Conservation (phyloP, 2,113 vertebrate species). For the Neogale vison region DNA sequence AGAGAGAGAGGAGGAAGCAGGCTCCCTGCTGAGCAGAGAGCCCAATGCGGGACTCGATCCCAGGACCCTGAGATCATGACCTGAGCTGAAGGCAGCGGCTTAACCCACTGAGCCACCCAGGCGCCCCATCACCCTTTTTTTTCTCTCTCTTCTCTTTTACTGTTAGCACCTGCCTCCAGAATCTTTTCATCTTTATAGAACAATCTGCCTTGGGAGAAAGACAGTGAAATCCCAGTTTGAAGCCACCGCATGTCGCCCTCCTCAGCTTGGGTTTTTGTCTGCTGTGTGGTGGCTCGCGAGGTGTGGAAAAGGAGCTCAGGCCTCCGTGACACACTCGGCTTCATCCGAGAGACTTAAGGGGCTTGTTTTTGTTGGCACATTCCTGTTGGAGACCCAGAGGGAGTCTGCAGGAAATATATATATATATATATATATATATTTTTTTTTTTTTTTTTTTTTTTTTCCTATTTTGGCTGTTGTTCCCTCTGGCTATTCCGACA, state of each 20-base stretch:
- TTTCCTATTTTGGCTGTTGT: background rate
- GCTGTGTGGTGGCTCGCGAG: background rate
- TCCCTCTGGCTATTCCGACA: background rate
- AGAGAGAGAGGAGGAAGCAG: too few relatives aligned
- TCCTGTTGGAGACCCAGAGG: background rate
- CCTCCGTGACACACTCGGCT: background rate
- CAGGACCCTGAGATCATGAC: too few relatives aligned
- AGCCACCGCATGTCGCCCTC: background rate
- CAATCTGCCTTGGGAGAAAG: background rate
- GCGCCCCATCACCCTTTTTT: background rate
- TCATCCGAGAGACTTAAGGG: background rate
- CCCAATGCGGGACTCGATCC: too few relatives aligned
- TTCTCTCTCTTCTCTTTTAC: background rate
- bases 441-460: background rate
- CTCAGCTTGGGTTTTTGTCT: background rate
- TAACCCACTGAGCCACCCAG: too few relatives aligned
- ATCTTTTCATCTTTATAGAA: background rate
- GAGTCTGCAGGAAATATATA: background rate
- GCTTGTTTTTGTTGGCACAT: background rate
- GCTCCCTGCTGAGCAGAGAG: too few relatives aligned
- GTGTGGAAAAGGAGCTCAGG: background rate
- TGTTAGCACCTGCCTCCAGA: background rate
- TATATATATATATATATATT: fast-evolving
- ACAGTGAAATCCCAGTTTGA: background rate
- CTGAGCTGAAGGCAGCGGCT: too few relatives aligned